Percentiles rank a stretch among this genome's conserved stretches.
These are phyloP conservation scores for Phengaris alcon DNA, from an alignment of 2,888 invertebrate genomes.

Conservation along the genomic window DNA sequence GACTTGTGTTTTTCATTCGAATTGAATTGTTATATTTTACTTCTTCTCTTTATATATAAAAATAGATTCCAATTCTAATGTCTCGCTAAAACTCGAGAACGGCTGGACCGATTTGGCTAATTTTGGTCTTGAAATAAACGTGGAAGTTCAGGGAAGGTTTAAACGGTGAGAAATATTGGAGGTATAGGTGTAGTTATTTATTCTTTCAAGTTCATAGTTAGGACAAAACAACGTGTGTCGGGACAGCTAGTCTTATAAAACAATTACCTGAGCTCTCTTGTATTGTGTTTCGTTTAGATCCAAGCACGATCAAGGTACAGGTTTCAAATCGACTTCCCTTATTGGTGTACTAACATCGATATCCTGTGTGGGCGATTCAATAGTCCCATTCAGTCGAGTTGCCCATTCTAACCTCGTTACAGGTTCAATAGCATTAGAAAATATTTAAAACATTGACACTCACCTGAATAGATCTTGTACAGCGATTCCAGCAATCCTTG, in stretches of 20 bases:
- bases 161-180: no score
- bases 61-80: no score
- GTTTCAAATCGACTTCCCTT: not conserved
- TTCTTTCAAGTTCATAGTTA: no score
- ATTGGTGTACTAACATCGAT: constrained; percentile 3
- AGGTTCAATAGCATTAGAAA: not conserved
- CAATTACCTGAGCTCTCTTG: not conserved
- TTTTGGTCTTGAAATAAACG: no score
- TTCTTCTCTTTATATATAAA: no score
- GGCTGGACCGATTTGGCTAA: no score
- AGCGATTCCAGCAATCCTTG: constrained; percentile 73
- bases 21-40: not conserved
- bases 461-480: constrained; percentile 73
- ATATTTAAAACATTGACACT: constrained; percentile 39
- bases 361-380: constrained; percentile 17
- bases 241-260: not conserved
- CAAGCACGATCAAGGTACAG: not conserved
- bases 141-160: no score
- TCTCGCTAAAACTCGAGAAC: no score
- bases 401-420: constrained; percentile 9
- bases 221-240: no score
- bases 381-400: constrained; percentile 5
- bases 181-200: no score
- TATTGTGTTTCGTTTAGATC: not conserved
- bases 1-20: not conserved